These are phyloP conservation scores for Drosophila affinis DNA, from an alignment of 2,888 invertebrate species.

Conservation along the genomic window DNA sequence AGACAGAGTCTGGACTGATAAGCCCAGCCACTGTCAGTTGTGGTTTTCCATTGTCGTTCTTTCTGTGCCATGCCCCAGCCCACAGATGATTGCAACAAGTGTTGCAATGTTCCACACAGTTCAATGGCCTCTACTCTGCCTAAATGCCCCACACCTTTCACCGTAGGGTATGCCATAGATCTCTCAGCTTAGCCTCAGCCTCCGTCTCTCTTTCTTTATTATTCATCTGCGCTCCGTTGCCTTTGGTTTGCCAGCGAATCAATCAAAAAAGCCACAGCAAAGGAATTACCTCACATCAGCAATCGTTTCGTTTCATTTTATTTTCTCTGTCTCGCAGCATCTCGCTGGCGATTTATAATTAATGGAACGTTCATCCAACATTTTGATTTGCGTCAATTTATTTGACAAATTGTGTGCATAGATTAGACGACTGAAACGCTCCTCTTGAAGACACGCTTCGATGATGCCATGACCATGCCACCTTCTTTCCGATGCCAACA, in stretches of 20 bases:
- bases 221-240: slow-evolving; percentile 12
- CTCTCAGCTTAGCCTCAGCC: too few species aligned
- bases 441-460: slow-evolving; percentile 41
- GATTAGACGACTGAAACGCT: slow-evolving; percentile 1
- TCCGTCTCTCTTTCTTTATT: background rate
- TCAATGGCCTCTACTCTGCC: slow-evolving; percentile 25
- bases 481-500: slow-evolving; percentile 4
- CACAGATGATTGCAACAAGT: slow-evolving; percentile 29
- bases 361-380: slow-evolving; percentile 47
- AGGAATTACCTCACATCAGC: slow-evolving; percentile 33
- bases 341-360: slow-evolving; percentile 40
- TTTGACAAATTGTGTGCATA: slow-evolving; percentile 45
- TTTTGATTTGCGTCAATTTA: slow-evolving; percentile 61
- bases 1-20: slow-evolving; percentile 43
- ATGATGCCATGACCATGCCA: slow-evolving; percentile 7
- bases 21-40: slow-evolving; percentile 28
- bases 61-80: background rate
- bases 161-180: slow-evolving; percentile 5
- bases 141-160: slow-evolving; percentile 26
- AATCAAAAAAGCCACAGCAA: slow-evolving; percentile 47
- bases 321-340: slow-evolving; percentile 25
- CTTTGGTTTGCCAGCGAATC: slow-evolving; percentile 33
- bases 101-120: slow-evolving; percentile 36
- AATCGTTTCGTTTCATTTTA: too few species aligned
- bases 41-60: slow-evolving; percentile 21